Conservation (phyloP, 1,140 invertebrate genomes). For the Danaus melanippus region DNA sequence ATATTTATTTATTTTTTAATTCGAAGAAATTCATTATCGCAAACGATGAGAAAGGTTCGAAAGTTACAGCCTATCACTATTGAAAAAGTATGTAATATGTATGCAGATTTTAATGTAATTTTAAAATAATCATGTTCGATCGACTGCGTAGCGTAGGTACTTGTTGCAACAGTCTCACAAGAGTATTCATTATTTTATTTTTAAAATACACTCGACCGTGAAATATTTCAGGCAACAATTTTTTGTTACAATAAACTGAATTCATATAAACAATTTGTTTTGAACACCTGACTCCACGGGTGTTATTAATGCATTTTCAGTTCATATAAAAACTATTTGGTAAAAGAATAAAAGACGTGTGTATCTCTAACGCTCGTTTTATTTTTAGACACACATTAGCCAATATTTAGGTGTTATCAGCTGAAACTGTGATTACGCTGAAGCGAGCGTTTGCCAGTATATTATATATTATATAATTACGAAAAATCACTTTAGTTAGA, state of each 20-base stretch:
- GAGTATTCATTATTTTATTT: no score
- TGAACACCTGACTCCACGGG: not conserved
- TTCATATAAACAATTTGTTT: not conserved
- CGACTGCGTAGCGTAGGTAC: no score
- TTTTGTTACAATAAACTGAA: not conserved
- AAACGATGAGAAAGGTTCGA: no score
- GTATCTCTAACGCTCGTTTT: slow-evolving; percentile 1
- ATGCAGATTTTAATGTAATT: no score
- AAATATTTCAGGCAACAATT: not conserved
- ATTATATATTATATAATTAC: no score
- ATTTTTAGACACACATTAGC: slow-evolving; percentile 7
- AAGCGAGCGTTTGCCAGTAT: no score
- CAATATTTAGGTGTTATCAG: slow-evolving; percentile 6
- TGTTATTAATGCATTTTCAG: not conserved
- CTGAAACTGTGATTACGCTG: not conserved
- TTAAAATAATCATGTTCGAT: no score
- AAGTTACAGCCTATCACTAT: no score
- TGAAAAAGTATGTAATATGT: no score
- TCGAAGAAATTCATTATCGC: not conserved
- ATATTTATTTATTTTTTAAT: slow-evolving; percentile 1
- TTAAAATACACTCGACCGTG: slow-evolving; percentile 2
- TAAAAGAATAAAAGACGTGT: not conserved
- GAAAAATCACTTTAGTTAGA: no score
- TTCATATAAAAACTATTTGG: not conserved
- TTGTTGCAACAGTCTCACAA: no score